A percentile compares a stretch with the other conserved stretches of the same genome.
Evolutionary conservation across 2,113 vertebrate species (phyloP).

Genomic region (Pitta sordida): DNA sequence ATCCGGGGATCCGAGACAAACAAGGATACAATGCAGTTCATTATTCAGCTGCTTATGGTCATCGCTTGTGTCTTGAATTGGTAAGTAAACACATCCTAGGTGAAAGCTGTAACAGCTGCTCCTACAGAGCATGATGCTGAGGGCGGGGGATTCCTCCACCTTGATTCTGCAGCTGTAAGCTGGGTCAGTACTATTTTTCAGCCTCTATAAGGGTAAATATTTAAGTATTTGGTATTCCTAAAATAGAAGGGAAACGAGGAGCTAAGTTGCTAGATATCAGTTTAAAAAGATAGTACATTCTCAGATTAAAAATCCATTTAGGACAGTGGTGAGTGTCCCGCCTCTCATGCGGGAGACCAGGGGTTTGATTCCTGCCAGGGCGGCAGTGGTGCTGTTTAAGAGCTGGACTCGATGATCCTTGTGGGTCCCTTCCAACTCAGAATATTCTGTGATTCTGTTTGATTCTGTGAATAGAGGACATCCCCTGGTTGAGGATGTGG

Average conservation of each 20-base stretch:
- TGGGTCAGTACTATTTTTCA: neutral
- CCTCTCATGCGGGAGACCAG: too few species aligned
- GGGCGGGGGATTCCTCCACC: neutral
- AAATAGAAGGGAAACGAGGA: neutral
- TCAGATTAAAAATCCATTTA: too few species aligned
- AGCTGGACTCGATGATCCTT: too few species aligned
- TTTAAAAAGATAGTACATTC: neutral
- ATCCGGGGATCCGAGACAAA: slow-evolving; percentile 95
- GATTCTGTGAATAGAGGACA: neutral
- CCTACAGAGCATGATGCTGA: neutral
- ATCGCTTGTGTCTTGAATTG: slow-evolving; percentile 81
- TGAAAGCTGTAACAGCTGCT: neutral
- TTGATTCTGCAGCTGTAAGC: neutral
- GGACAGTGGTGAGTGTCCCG: too few species aligned
- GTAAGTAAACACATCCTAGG: slow-evolving; percentile 53
- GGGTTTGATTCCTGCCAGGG: too few species aligned
- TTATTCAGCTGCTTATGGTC: slow-evolving; percentile 83
- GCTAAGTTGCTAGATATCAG: neutral
- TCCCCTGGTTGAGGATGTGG: neutral
- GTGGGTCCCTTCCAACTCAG: too few species aligned
- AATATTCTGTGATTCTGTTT: too few species aligned
- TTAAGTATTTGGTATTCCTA: neutral
- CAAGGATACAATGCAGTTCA: slow-evolving; percentile 98
- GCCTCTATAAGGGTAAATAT: neutral
- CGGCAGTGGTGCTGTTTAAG: too few species aligned